Evolutionary conservation across 1,140 invertebrate genomes (phyloP), one percentile per base, ranked within the genome.

Genomic region (Drosophila trapezifrons): DNA sequence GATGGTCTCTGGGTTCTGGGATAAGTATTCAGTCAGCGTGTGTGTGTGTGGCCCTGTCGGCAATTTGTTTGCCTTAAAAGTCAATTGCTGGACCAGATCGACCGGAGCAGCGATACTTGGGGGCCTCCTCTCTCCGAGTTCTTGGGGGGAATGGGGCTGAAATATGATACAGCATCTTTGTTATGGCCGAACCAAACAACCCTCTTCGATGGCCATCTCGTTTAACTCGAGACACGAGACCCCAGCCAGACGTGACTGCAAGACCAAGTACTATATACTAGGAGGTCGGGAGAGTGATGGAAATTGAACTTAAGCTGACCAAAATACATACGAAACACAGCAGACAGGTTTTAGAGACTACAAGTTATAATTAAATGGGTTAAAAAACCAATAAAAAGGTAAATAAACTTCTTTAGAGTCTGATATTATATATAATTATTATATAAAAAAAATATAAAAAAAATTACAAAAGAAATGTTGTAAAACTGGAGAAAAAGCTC

Each of bases 61-160:
- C 83, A 87, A 87, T 87, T 87, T 86, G 74, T 86, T 76, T 82
- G 83, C 75, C 70, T 70, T 83, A 75, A 60, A 83, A 78, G 58
- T 83, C 66, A 70, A 71, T 77, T 77, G 75, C 74, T 77, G 42
- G 71, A 32, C 49, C 59, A 63, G 71, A 57, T 75, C 59, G 51
- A 54, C 58, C 46, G 27, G 13, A 18, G 40, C 45, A 9, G 10
- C 35, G 29, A 20, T 51, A n/a, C 43, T 40, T 22, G 27, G 17
- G 13, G n/a, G 10, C 13, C 10, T 12, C 27, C 12, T 8, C n/a
- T 3, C 20, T 38, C n/a, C n/a, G 49, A 8, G n/a, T 3, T 40
- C 38, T 18, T 52, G 1, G 12, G 25, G 45, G 54, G 13, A 6
- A 17, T 67, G 56, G 45, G 60, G 56, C 78, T 86, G 81, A 85